Evolutionary conservation across 2,113 vertebrate species (phyloP).

Genomic region (Forbesichthys papilliferus): DNA sequence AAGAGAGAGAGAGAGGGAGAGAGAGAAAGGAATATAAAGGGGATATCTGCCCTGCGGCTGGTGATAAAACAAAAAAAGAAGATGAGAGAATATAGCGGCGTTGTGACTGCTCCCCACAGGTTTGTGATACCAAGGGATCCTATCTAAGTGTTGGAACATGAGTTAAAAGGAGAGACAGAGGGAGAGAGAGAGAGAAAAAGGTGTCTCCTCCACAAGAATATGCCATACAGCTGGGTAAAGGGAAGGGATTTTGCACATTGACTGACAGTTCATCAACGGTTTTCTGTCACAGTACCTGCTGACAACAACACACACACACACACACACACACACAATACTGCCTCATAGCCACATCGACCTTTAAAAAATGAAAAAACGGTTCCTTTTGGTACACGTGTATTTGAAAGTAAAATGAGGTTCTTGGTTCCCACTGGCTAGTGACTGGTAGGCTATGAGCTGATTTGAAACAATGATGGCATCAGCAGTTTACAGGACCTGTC

Average conservation of each 20-base stretch:
- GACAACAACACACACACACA: neutral
- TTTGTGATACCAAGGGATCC: slow-evolving; percentile 32
- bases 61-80: slow-evolving; percentile 47
- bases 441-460: slow-evolving; percentile 4
- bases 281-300: neutral
- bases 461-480: slow-evolving; percentile 29
- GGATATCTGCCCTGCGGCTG: slow-evolving; percentile 44
- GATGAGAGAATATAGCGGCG: slow-evolving; percentile 28
- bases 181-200: slow-evolving; percentile 20
- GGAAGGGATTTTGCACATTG: slow-evolving; percentile 29
- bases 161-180: slow-evolving; percentile 5
- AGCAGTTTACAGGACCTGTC: slow-evolving; percentile 32
- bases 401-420: slow-evolving; percentile 53
- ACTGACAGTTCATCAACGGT: slow-evolving; percentile 42
- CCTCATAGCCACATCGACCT: slow-evolving; percentile 31
- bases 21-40: slow-evolving; percentile 16
- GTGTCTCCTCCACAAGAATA: slow-evolving; percentile 3
- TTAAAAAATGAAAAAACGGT: slow-evolving; percentile 33
- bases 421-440: slow-evolving; percentile 18
- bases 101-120: slow-evolving; percentile 14
- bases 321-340: slow-evolving; percentile 2
- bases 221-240: slow-evolving; percentile 10
- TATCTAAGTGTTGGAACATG: slow-evolving; percentile 10
- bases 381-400: slow-evolving; percentile 17
- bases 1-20: neutral